Percentiles rank a stretch among this genome's conserved stretches.
phyloP scores from a whole-genome alignment of 2,113 vertebrate species.

The Progne subis region DNA sequence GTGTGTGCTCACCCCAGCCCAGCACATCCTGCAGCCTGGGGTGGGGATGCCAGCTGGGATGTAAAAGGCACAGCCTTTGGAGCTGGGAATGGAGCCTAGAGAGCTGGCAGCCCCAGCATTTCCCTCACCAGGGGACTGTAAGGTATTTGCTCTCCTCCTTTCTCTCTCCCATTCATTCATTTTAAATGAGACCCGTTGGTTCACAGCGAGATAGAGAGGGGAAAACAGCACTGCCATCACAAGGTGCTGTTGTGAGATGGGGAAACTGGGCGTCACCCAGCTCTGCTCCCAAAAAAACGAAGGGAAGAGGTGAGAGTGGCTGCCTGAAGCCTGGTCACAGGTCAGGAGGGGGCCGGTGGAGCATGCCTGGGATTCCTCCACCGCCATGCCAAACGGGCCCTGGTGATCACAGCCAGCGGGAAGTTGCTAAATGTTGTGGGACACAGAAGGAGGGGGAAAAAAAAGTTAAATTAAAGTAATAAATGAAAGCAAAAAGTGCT shows the following conservation, averaged over 20 bases:
- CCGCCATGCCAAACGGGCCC: neutral
- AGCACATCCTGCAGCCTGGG: neutral
- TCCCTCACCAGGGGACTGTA: neutral
- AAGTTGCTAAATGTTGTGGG: slow-evolving; percentile 27
- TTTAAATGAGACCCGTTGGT: neutral
- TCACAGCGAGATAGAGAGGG: neutral
- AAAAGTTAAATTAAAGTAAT: slow-evolving; percentile 11
- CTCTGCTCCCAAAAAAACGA: neutral
- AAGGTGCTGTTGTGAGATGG: neutral
- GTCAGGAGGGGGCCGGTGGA: neutral
- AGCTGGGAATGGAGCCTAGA: neutral
- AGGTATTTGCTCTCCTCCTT: slow-evolving; percentile 18
- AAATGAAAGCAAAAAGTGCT: slow-evolving; percentile 50
- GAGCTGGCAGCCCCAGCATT: neutral
- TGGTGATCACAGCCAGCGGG: neutral
- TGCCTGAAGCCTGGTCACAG: neutral
- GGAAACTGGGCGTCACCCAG: neutral
- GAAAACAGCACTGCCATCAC: neutral
- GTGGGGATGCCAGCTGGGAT: neutral
- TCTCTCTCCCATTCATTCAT: slow-evolving; percentile 30
- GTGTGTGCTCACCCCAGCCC: neutral
- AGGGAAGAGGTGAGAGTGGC: neutral
- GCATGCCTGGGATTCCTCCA: slow-evolving; percentile 51
- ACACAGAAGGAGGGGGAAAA: neutral
- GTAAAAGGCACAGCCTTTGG: neutral